These are phyloP conservation scores for Manacus vitellinus DNA, from an alignment of 2,113 vertebrate species.

Conservation along the genomic window DNA sequence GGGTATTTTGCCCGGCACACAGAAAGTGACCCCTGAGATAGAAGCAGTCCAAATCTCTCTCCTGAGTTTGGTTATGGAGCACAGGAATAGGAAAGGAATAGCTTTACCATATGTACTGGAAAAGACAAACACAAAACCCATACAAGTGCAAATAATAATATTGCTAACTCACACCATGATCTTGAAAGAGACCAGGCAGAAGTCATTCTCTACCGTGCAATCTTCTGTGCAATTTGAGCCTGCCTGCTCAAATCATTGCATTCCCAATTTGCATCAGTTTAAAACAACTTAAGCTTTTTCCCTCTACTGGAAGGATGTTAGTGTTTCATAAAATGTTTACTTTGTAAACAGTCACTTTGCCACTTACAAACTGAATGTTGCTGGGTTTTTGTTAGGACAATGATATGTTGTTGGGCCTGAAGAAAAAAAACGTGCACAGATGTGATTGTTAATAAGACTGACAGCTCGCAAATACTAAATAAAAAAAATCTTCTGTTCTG, in stretches of 20 bases:
- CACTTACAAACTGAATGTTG: neutral
- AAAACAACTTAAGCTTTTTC: neutral
- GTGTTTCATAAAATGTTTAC: neutral
- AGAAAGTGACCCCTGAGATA: neutral
- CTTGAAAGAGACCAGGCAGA: neutral
- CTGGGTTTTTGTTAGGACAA: neutral
- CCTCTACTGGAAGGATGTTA: neutral
- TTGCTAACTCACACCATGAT: neutral
- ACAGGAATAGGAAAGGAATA: neutral
- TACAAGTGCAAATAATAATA: neutral
- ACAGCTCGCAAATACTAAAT: neutral
- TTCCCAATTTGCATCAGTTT: neutral
- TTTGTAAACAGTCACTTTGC: neutral
- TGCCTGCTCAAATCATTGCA: neutral
- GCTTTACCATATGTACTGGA: neutral
- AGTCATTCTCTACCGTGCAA: neutral
- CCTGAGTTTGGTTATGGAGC: neutral
- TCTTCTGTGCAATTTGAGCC: neutral
- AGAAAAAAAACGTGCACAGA: fast-evolving
- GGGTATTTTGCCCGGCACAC: neutral
- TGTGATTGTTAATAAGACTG: neutral
- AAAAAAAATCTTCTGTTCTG: neutral
- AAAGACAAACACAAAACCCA: neutral
- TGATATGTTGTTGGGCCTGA: neutral
- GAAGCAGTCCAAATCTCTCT: neutral